phyloP scores from a whole-genome alignment of 2,797 vertebrate species.

The Limosa lapponica region DNA sequence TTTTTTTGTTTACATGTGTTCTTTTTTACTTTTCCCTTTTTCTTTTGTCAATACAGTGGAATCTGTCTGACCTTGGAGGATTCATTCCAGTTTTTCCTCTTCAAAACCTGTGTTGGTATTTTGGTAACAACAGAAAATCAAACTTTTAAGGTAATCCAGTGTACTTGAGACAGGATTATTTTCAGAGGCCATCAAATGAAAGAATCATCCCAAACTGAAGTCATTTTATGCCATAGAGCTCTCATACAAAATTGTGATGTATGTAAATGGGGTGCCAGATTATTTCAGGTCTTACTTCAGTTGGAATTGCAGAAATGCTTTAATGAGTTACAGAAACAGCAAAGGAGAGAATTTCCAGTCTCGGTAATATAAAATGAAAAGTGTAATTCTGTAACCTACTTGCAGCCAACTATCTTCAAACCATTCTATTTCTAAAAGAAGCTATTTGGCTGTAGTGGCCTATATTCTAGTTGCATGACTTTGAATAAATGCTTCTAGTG shows the following conservation, averaged over 20 bases:
- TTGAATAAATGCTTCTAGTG: not conserved
- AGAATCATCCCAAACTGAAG: not conserved
- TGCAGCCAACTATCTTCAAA: not conserved
- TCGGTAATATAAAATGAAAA: not conserved
- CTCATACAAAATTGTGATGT: not conserved
- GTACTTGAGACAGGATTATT: not conserved
- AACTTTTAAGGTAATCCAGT: not conserved
- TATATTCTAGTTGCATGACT: not conserved
- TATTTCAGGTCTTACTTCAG: not conserved
- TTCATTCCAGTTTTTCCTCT: not conserved
- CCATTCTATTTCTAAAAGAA: not conserved
- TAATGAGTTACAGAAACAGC: not conserved
- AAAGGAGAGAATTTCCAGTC: not conserved
- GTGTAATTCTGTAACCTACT: not conserved
- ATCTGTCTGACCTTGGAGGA: not conserved
- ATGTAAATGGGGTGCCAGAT: not conserved
- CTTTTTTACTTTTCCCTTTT: not conserved
- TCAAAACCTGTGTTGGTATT: not conserved
- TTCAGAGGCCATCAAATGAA: not conserved
- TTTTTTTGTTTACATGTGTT: not conserved
- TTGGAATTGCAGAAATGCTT: not conserved
- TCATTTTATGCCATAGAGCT: not conserved
- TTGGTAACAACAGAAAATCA: not conserved
- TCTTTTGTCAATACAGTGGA: not conserved
- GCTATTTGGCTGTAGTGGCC: not conserved